Evolutionary conservation across 1,140 invertebrate genomes (phyloP), one percentile per base, ranked within the genome.

Genomic region (Ips nitidus): DNA sequence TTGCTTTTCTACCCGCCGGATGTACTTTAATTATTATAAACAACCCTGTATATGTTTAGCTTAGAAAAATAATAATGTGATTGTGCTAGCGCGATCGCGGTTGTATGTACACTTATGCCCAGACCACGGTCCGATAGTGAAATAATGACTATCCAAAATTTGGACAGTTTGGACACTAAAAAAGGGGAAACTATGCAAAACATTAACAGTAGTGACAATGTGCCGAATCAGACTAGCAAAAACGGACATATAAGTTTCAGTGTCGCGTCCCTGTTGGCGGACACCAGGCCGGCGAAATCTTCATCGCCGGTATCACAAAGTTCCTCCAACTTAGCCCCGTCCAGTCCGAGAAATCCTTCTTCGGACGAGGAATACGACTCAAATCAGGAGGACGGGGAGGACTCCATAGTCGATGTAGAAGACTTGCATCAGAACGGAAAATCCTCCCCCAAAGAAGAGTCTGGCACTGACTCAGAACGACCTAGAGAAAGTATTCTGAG

Each of bases 351-450:
- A 75, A 81, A 82, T 1, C 82, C 82, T 3, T 84, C 84, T 1
- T 85, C 86, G 1, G 86, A 89, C 63, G 83, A 88, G 50, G 87
- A 88, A 53, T 87, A 88, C 75, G 87, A 88, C 75, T 87, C 87
- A 1, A 85, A 85, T 65, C 85, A 87, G 67, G 87, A 88, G 73
- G 86, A 88, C 71, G 87, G 85, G 4, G 87, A 88, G 74, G 86
- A 88, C 71, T 87, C 86, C 4, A 88, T 88, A 78, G 87, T 88
- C 4, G 87, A 89, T 74, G 87, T 89, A 40, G 88, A 89, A 77
- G 87, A 89, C 74, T 78, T 88, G 72, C 84, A 86, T 76, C 83
- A 83, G 58, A 85, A 86, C 42, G 76, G 76, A 50, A 76, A 78
- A 69, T 71, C 63, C 5, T 61, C 66, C 36, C 55, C 6, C 75